Conservation (phyloP, 2,888 invertebrate genomes). For the Thera obeliscata region DNA sequence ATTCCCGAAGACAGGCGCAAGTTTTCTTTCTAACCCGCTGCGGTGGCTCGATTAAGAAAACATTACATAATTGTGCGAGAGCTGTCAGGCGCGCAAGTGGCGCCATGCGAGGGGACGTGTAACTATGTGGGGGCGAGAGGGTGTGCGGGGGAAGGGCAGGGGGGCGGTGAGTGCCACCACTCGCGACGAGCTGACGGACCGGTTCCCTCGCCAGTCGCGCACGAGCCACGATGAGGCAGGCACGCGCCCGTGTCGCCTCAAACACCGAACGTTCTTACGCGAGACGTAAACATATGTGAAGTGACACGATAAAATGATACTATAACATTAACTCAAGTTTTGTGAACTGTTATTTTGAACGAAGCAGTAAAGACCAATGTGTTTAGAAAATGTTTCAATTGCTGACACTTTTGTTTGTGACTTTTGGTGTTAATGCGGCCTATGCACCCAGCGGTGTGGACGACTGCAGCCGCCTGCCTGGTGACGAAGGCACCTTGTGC, state of each 20-base stretch:
- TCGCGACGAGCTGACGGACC: slow-evolving; percentile 66
- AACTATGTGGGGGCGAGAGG: slow-evolving; percentile 73
- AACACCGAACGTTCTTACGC: slow-evolving; percentile 63
- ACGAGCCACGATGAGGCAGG: slow-evolving; percentile 73
- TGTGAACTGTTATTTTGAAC: slow-evolving; percentile 59
- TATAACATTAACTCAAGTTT: slow-evolving; percentile 52
- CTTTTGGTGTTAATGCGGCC: slow-evolving; percentile 78
- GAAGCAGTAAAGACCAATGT: slow-evolving; percentile 71
- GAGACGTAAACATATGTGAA: slow-evolving; percentile 78
- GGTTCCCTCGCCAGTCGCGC: slow-evolving; percentile 71
- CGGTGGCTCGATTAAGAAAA: slow-evolving; percentile 80
- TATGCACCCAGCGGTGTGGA: slow-evolving; percentile 74
- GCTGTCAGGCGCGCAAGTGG: slow-evolving; percentile 77
- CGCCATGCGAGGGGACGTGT: slow-evolving; percentile 79
- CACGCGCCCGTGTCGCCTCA: slow-evolving; percentile 70
- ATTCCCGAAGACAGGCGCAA: slow-evolving; percentile 48
- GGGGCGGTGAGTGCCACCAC: slow-evolving; percentile 73
- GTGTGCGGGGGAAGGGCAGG: slow-evolving; percentile 64
- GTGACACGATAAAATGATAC: slow-evolving; percentile 62
- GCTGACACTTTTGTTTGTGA: slow-evolving; percentile 81
- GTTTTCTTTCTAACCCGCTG: slow-evolving; percentile 66
- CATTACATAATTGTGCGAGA: slow-evolving; percentile 81
- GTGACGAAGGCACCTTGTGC: slow-evolving; percentile 86
- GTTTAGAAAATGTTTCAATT: slow-evolving; percentile 80
- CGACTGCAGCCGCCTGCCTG: slow-evolving; percentile 68